Evolutionary conservation across 2,797 vertebrate genomes (phyloP).

Genomic region (Psittacula derbiana): DNA sequence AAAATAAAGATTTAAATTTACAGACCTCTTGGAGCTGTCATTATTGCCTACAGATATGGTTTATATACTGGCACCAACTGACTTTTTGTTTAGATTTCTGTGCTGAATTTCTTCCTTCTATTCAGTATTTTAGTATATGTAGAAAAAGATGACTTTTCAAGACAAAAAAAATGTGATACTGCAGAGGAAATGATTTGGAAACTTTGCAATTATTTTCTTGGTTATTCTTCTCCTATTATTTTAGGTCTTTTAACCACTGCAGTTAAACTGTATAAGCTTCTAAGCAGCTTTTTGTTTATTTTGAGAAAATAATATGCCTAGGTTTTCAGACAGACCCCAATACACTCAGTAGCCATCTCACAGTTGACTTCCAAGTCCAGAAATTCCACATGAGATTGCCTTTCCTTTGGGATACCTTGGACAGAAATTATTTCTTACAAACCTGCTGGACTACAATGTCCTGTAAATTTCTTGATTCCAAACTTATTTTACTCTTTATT

Average conservation of each 20-base stretch:
- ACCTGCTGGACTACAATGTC: background rate
- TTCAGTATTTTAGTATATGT: background rate
- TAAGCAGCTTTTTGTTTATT: background rate
- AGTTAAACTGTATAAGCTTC: background rate
- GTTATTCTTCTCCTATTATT: background rate
- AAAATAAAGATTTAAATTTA: background rate
- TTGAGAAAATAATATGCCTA: background rate
- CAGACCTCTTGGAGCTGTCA: background rate
- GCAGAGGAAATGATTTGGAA: background rate
- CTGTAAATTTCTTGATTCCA: background rate
- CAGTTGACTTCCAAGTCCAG: background rate
- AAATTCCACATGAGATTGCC: background rate
- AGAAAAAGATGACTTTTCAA: background rate
- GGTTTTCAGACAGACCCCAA: background rate
- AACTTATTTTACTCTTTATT: background rate
- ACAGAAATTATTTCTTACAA: background rate
- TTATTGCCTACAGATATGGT: background rate
- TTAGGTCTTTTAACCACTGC: background rate
- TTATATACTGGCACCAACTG: background rate
- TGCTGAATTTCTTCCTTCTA: background rate
- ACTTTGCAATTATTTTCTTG: background rate
- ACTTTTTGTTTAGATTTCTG: background rate
- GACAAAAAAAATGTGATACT: background rate
- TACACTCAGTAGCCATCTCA: background rate
- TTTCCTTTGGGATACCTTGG: background rate